Conservation (phyloP, 2,113 vertebrate genomes). For the Bucco capensis region DNA sequence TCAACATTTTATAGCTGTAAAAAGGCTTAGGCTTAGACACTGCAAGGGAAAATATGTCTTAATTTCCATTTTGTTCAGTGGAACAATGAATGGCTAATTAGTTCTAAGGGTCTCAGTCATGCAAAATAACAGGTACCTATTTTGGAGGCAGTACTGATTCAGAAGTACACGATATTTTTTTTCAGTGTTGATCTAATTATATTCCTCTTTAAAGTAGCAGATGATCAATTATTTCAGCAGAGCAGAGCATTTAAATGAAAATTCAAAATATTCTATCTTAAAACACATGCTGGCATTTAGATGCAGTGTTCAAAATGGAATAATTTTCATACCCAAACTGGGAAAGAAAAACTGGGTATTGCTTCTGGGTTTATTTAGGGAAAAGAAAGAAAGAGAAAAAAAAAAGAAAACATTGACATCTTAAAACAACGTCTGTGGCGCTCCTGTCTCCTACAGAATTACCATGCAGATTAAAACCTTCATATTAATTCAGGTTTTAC, state of each 20-base stretch:
- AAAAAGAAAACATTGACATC: fast-evolving
- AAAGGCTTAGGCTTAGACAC: neutral
- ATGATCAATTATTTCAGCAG: neutral
- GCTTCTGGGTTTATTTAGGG: neutral
- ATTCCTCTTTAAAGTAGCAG: neutral
- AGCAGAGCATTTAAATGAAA: neutral
- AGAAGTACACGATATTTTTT: neutral
- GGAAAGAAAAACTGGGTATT: neutral
- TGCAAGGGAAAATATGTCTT: neutral
- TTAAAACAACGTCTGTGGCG: neutral
- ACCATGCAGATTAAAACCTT: neutral
- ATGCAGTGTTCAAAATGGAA: neutral
- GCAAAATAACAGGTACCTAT: neutral
- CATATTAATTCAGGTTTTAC: neutral
- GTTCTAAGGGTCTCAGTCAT: neutral
- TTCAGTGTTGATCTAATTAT: neutral
- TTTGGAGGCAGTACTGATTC: neutral
- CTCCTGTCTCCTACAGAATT: neutral
- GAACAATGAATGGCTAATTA: neutral
- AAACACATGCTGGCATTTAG: neutral
- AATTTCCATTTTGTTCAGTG: neutral
- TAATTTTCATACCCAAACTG: neutral
- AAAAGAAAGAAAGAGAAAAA: neutral
- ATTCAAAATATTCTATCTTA: neutral
- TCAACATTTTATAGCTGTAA: neutral